Evolutionary conservation across 1,140 invertebrate genomes (phyloP), one percentile per base, ranked within the genome.

Genomic region (Varroa destructor): DNA sequence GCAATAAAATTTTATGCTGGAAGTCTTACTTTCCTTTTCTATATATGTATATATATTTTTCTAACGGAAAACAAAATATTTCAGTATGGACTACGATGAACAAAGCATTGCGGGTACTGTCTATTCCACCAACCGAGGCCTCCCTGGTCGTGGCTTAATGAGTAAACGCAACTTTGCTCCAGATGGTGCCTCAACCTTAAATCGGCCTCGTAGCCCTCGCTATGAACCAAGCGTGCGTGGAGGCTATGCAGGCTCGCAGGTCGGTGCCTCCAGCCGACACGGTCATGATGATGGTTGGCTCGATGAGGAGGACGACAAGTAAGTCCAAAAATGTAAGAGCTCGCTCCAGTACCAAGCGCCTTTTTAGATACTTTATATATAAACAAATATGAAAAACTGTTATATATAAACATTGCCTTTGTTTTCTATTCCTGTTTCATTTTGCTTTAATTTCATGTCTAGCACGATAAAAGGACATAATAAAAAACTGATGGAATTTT

Each of bases 311-410:
- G 61, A 67, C 40, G 61, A 67, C 61, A 67, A 67, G 61, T 67
- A 67, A 67, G 61, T 67, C 61, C 46, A 51, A 67, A 67, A 67
- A 67, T 67, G 61, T 67, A 67, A 67, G 61, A 67, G 40, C 57
- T 67, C 61, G 40, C 46, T 40, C 61, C 46, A 51, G 0, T 8
- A 51, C 46, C 46, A 3, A 8, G 46, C 46, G 46, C 8, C 61
- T 67, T 12, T 58, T 58, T 12, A 12, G 40, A 43, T 67, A 36
- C 40, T 37, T 40, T 8, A 40, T 46, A 37, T 42, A 58, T 42
- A 37, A 58, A 58, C 14, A 58, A 58, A 37, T 37, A 58, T 12
- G 36, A 37, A 25, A 58, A 25, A 3, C 57, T 14, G 12, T 58
- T 58, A 25, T 3, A 58, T 14, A 6, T 58, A 58, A 58, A 25